Conservation (phyloP, 2,888 invertebrate genomes). For the Deilephila porcellus region DNA sequence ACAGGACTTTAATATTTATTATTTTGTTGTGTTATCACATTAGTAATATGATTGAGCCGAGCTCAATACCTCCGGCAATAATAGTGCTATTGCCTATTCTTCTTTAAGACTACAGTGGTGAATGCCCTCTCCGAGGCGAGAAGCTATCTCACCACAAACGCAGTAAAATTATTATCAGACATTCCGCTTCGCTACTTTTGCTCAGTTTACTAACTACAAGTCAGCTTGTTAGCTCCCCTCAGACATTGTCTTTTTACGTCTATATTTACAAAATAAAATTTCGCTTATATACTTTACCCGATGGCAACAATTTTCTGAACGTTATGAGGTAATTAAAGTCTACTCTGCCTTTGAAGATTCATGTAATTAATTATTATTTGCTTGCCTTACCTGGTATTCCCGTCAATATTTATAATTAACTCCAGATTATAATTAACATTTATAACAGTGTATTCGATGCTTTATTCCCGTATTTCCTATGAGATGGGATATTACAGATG, state of each 20-base stretch:
- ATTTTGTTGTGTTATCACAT: slow-evolving; percentile 44
- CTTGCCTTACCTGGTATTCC: slow-evolving; percentile 49
- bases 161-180: slow-evolving; percentile 56
- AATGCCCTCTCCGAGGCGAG: slow-evolving; percentile 39
- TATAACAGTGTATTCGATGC: slow-evolving; percentile 42
- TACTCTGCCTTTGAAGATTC: slow-evolving; percentile 59
- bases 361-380: slow-evolving; percentile 59
- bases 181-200: slow-evolving; percentile 45
- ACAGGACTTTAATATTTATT: background rate
- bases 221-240: slow-evolving; percentile 29
- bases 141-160: slow-evolving; percentile 50
- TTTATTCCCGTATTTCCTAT: slow-evolving; percentile 33
- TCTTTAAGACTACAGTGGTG: slow-evolving; percentile 44
- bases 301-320: slow-evolving; percentile 47
- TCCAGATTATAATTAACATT: slow-evolving; percentile 47
- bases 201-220: slow-evolving; percentile 6
- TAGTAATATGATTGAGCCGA: slow-evolving; percentile 49
- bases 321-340: slow-evolving; percentile 52
- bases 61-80: slow-evolving; percentile 53
- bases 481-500: too few species aligned
- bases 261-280: slow-evolving; percentile 11
- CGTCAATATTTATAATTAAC: slow-evolving; percentile 49
- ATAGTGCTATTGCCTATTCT: slow-evolving; percentile 54
- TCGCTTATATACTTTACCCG: slow-evolving; percentile 35
- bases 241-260: slow-evolving; percentile 31